Conservation (phyloP, 2,797 vertebrate genomes). For the Cuculus canorus region DNA sequence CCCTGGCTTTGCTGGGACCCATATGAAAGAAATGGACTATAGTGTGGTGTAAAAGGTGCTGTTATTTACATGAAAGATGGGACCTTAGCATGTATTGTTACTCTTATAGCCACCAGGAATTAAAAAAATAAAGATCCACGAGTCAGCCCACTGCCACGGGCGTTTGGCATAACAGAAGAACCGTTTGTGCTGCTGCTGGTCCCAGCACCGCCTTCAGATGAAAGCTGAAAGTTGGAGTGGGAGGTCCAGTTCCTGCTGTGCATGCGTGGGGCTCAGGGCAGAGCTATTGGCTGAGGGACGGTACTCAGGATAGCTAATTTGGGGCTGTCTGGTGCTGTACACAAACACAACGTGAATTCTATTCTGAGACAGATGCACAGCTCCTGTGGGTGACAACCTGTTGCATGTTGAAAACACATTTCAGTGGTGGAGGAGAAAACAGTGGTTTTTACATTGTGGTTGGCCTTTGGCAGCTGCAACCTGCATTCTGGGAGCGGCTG, state of each 20-base stretch:
- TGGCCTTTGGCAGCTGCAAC: background rate
- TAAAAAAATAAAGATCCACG: background rate
- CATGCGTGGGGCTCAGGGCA: background rate
- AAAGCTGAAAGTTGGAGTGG: background rate
- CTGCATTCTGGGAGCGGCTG: background rate
- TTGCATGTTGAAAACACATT: background rate
- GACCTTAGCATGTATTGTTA: background rate
- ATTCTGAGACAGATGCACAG: background rate
- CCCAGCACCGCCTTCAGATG: background rate
- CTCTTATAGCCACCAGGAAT: background rate
- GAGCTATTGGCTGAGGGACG: background rate
- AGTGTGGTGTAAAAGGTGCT: background rate
- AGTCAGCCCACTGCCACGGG: background rate
- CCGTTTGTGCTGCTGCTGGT: background rate
- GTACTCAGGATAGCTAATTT: background rate
- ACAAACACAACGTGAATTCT: background rate
- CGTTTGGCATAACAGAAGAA: background rate
- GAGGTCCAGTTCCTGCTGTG: background rate
- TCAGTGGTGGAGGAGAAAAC: background rate
- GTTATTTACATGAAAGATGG: background rate
- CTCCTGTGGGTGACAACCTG: background rate
- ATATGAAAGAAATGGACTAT: background rate
- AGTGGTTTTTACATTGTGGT: background rate
- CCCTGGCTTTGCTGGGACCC: background rate
- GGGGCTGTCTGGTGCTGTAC: background rate